Conservation (phyloP, 2,888 invertebrate genomes). For the Parochlus steinenii region DNA sequence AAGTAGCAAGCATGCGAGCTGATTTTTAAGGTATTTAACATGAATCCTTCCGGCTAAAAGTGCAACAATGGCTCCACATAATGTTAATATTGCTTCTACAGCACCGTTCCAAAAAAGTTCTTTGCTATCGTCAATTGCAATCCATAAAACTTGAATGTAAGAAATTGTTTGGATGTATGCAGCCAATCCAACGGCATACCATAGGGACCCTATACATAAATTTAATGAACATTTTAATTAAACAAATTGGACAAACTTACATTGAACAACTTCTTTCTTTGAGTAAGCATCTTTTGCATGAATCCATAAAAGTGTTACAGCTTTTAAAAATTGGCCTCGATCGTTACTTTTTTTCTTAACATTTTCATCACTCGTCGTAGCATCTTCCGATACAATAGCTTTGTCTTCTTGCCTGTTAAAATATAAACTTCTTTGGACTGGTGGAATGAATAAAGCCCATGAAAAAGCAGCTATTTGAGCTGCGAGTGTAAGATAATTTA, state of each 20-base stretch:
- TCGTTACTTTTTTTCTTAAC: background rate
- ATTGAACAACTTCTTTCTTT: slow-evolving; percentile 43
- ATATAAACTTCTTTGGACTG: slow-evolving; percentile 44
- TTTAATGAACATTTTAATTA: too few relatives aligned
- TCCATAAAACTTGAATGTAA: slow-evolving; percentile 60
- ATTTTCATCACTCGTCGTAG: background rate
- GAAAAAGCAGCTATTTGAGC: slow-evolving; percentile 41
- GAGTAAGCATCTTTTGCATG: slow-evolving; percentile 44
- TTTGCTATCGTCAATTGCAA: slow-evolving; percentile 30
- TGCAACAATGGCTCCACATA: slow-evolving; percentile 46
- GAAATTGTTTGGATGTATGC: slow-evolving; percentile 52
- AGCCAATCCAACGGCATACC: slow-evolving; percentile 58
- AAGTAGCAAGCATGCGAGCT: slow-evolving; percentile 30
- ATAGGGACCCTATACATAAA: too few relatives aligned
- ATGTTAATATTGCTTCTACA: slow-evolving; percentile 60
- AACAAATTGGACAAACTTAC: too few relatives aligned
- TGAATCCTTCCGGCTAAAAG: slow-evolving; percentile 31
- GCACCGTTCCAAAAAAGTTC: slow-evolving; percentile 48
- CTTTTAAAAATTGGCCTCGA: slow-evolving; percentile 12
- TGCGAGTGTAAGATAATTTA: slow-evolving; percentile 52
- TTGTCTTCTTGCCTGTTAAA: slow-evolving; percentile 32
- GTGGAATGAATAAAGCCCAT: slow-evolving; percentile 45
- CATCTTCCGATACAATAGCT: background rate
- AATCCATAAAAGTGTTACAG: slow-evolving; percentile 32
- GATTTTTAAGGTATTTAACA: slow-evolving; percentile 18